Conservation (phyloP, 2,113 vertebrate genomes). For the Plectropomus leopardus region DNA sequence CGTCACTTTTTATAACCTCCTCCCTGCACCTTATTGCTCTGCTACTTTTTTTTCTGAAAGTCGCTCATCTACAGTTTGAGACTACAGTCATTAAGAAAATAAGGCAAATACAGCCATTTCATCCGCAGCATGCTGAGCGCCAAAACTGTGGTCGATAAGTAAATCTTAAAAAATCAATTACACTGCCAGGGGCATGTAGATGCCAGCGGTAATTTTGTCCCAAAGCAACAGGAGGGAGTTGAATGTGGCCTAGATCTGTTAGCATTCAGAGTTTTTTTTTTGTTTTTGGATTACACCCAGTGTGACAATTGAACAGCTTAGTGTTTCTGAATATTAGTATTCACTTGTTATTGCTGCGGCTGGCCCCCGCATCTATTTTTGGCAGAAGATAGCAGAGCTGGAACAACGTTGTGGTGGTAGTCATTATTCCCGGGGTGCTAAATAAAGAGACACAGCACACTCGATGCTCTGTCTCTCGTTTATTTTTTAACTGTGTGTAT, state of each 20-base stretch:
- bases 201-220: constrained; percentile 37
- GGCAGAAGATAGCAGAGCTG: constrained; percentile 63
- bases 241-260: constrained; percentile 59
- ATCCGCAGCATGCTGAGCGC: constrained; percentile 8
- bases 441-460: constrained; percentile 47
- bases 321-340: constrained; percentile 63
- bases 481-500: not conserved
- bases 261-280: constrained; percentile 33
- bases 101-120: constrained; percentile 15
- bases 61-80: not conserved
- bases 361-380: constrained; percentile 71
- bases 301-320: constrained; percentile 67
- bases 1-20: constrained; percentile 13
- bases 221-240: constrained; percentile 56
- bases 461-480: constrained; percentile 2
- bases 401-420: constrained; percentile 52
- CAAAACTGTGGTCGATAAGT: constrained; percentile 30
- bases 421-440: constrained; percentile 58
- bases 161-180: constrained; percentile 65
- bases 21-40: constrained; percentile 9
- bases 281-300: constrained; percentile 42
- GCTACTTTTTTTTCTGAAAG: not conserved
- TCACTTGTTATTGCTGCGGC: constrained; percentile 60
- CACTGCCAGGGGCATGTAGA: constrained; percentile 29
- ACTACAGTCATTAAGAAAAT: constrained; percentile 27